Conservation (phyloP, 2,888 invertebrate species). For the Lasioglossum pauxillum region DNA sequence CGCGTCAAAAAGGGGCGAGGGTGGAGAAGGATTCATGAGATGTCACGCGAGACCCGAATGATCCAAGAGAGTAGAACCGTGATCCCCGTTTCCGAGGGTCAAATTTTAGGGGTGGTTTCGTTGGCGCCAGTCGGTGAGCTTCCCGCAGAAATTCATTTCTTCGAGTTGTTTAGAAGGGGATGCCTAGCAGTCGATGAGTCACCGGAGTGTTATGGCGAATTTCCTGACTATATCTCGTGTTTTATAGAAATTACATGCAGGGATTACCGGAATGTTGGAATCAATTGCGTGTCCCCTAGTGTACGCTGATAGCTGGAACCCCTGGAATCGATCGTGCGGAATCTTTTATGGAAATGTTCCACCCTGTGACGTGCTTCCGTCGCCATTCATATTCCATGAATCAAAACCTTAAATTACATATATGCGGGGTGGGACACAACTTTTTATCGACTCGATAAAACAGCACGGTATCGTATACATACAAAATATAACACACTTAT, state of each 20-base stretch:
- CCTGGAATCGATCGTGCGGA: constrained; percentile 14
- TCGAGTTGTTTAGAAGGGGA: constrained; percentile 62
- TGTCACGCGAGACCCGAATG: constrained; percentile 46
- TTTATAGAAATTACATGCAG: constrained; percentile 45
- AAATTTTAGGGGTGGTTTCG: constrained; percentile 69
- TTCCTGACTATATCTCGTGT: constrained; percentile 36
- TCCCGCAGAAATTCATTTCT: constrained; percentile 69
- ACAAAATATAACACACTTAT: too few species aligned
- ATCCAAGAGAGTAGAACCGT: constrained; percentile 43
- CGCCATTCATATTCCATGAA: constrained; percentile 11
- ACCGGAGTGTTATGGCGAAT: constrained; percentile 46
- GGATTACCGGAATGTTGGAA: constrained; percentile 46
- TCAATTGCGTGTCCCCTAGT: constrained; percentile 5
- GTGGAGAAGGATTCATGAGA: constrained; percentile 50
- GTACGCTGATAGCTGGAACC: constrained; percentile 25
- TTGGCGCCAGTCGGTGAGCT: constrained; percentile 57
- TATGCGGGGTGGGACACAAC: neutral
- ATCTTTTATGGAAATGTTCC: constrained; percentile 26
- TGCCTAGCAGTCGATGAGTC: constrained; percentile 56
- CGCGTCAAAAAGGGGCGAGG: constrained; percentile 25
- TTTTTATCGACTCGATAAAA: neutral
- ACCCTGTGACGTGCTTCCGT: constrained; percentile 3
- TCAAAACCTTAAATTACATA: neutral
- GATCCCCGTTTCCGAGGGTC: constrained; percentile 57
- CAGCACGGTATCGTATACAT: too few species aligned